Conservation (phyloP, 2,888 invertebrate species). For the Didymodactylos carnosus region DNA sequence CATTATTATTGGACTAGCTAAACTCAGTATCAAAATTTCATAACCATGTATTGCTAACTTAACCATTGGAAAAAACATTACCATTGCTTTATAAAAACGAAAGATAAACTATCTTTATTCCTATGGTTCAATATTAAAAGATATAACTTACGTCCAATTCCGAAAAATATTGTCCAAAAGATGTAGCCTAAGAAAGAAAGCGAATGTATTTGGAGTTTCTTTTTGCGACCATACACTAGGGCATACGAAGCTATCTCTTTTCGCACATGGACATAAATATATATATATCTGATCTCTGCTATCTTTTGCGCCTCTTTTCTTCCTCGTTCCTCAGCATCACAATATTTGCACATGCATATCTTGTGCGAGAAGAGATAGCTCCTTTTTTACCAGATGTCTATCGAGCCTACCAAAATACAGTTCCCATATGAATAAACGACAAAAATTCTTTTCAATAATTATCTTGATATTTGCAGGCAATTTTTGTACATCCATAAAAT, state of each 20-base stretch:
- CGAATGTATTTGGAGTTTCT: background rate
- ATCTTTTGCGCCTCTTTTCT: no score
- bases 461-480: background rate
- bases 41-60: slow-evolving; percentile 34
- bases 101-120: no score
- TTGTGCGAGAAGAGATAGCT: no score
- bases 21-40: slow-evolving; percentile 24
- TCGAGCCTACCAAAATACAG: background rate
- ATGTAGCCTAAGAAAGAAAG: slow-evolving; percentile 25
- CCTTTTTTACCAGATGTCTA: background rate
- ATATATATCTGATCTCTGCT: no score
- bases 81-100: no score
- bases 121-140: no score
- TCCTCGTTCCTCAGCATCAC: no score
- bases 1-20: background rate
- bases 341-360: no score
- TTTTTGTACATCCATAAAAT: background rate
- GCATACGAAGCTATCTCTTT: no score
- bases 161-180: slow-evolving; percentile 33
- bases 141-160: no score
- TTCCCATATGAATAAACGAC: background rate
- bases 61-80: slow-evolving; percentile 36
- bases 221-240: no score
- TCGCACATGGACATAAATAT: no score
- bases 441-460: background rate